A percentile compares a stretch with the other conserved stretches of the same genome.
These are phyloP conservation scores for Nannoperca australis DNA, from an alignment of 2,797 vertebrate genomes.

Conservation along the genomic window DNA sequence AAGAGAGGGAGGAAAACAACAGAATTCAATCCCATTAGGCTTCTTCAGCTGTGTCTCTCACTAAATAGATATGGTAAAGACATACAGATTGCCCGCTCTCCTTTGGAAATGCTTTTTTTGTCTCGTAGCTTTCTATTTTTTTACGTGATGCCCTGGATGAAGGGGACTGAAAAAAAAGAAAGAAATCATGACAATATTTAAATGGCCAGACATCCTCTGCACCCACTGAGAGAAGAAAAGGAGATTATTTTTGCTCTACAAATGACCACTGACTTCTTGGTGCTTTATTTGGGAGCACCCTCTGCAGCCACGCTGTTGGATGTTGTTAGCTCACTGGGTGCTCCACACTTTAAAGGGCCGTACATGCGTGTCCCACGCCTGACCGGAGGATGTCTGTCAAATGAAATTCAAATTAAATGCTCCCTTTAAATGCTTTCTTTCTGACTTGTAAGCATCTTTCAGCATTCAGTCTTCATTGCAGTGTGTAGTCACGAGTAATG, in stretches of 20 bases:
- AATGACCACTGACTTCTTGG: constrained; percentile 37
- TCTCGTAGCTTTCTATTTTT: constrained; percentile 2
- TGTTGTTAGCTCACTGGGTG: constrained; percentile 2
- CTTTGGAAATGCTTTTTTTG: constrained; percentile 7
- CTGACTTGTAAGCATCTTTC: constrained; percentile 54
- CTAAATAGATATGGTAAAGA: constrained; percentile 18
- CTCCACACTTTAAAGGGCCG: constrained; percentile 42
- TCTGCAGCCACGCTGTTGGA: constrained; percentile 18
- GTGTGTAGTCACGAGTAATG: constrained; percentile 80
- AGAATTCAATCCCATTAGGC: constrained; percentile 32
- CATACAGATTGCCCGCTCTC: background rate
- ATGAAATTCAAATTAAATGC: constrained; percentile 56
- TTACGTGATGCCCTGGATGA: constrained; percentile 20
- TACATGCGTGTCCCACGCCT: constrained; percentile 38
- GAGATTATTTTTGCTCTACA: constrained; percentile 33
- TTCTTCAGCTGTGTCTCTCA: constrained; percentile 9
- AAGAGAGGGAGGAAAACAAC: background rate
- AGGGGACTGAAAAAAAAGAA: background rate
- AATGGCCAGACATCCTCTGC: constrained; percentile 26
- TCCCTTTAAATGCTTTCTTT: constrained; percentile 52
- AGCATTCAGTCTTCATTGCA: constrained; percentile 59
- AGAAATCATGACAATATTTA: constrained; percentile 13
- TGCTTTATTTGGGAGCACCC: constrained; percentile 39
- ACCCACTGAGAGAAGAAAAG: constrained; percentile 10
- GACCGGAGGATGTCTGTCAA: constrained; percentile 45